phyloP scores from a whole-genome alignment of 2,888 invertebrate species.

The Papilio protenor region DNA sequence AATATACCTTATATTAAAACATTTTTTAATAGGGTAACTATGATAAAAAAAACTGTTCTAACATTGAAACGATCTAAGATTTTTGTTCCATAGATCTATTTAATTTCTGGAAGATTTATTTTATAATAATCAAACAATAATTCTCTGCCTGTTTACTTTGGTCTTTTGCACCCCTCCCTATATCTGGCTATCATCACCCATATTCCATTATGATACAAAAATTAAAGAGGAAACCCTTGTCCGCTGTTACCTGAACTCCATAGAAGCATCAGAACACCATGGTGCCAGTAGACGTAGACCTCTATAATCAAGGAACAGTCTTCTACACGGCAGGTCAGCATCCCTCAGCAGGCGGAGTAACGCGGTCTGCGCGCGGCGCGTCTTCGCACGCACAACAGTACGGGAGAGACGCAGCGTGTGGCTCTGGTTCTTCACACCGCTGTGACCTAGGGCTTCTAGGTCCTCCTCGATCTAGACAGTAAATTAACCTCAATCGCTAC shows the following conservation, averaged over 20 bases:
- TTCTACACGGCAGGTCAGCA: constrained; percentile 91
- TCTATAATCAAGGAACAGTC: constrained; percentile 96
- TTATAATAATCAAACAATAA: no score
- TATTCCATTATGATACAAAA: no score
- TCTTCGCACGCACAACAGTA: constrained; percentile 96
- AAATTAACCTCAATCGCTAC: no score
- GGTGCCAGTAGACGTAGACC: constrained; percentile 95
- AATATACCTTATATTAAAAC: no score
- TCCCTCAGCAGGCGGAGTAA: constrained; percentile 91
- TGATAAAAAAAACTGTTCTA: not conserved
- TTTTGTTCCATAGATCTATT: no score
- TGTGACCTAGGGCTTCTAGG: constrained; percentile 90
- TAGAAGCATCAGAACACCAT: constrained; percentile 93
- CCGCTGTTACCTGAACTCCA: constrained; percentile 72
- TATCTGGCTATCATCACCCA: no score
- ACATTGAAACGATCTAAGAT: not conserved
- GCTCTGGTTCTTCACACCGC: constrained; percentile 93
- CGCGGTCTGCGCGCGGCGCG: constrained; percentile 89
- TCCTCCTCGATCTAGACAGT: constrained; percentile 91
- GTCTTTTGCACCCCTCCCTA: no score
- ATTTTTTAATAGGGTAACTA: no score
- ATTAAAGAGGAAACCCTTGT: no score
- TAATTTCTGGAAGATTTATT: no score
- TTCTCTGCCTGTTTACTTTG: no score
- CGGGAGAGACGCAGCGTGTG: constrained; percentile 96